phyloP scores from a whole-genome alignment of 2,888 invertebrate genomes.

The Halocaridina rubra region DNA sequence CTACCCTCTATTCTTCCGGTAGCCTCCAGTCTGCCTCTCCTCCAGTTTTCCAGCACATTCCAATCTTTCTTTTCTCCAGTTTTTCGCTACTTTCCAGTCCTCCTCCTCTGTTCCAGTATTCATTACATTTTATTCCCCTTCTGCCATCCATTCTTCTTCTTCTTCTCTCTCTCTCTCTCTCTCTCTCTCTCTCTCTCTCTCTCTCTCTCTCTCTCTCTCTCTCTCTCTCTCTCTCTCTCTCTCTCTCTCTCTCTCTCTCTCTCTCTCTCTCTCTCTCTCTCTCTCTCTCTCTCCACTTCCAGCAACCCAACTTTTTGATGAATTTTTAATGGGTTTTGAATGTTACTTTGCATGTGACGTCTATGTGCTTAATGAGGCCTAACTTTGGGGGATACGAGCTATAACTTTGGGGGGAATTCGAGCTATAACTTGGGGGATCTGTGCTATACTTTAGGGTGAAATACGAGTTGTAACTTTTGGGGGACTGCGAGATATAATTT shows the following conservation, averaged over 20 bases:
- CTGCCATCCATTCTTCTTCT: too few species aligned
- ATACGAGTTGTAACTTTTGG: too few species aligned
- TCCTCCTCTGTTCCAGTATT: too few species aligned
- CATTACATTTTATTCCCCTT: too few species aligned
- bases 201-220: background rate
- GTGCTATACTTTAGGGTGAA: too few species aligned
- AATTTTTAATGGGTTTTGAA: conserved; percentile 20
- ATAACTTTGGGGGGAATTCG: background rate
- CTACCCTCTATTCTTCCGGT: too few species aligned
- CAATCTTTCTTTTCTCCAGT: too few species aligned
- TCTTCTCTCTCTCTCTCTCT: background rate
- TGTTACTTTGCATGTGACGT: conserved; percentile 9
- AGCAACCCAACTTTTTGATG: background rate
- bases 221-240: background rate
- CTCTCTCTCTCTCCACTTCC: background rate
- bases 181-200: background rate
- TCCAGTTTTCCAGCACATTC: too few species aligned
- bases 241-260: background rate
- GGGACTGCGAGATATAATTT: too few species aligned
- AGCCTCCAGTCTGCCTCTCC: too few species aligned
- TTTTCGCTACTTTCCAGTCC: too few species aligned
- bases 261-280: background rate
- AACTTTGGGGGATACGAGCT: background rate
- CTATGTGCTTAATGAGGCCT: conserved; percentile 1
- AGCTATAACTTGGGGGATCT: too few species aligned